Evolutionary conservation across 2,113 vertebrate species (phyloP).

Genomic region (Peromyscus maniculatus): DNA sequence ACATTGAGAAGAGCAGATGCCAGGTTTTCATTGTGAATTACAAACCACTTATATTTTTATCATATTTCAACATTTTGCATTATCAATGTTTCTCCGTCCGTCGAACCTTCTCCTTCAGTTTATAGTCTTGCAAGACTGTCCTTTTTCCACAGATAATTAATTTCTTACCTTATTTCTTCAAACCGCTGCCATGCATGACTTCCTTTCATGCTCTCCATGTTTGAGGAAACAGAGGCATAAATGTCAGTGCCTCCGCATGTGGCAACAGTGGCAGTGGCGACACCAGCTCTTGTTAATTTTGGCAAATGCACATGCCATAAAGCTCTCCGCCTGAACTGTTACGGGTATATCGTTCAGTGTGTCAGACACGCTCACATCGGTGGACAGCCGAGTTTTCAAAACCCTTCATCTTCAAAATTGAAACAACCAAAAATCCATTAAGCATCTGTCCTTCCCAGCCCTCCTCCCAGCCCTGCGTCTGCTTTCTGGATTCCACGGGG

Average conservation of each 20-base stretch:
- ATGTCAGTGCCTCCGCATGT: background rate
- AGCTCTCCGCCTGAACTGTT: background rate
- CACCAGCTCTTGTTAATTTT: background rate
- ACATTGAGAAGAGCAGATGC: background rate
- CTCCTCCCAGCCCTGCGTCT: background rate
- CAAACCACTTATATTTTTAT: background rate
- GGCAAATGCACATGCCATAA: background rate
- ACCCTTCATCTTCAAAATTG: background rate
- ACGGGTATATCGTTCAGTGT: background rate
- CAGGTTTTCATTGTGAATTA: conserved; percentile 17
- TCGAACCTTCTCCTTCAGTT: background rate
- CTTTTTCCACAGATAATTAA: too few relatives aligned
- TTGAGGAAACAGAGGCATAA: background rate
- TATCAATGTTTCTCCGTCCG: background rate
- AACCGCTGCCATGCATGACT: background rate
- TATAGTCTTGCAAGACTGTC: background rate
- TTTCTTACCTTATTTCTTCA: background rate
- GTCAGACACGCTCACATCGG: background rate
- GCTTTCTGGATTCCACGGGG: background rate
- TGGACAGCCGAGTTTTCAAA: background rate
- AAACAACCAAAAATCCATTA: background rate
- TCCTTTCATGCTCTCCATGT: background rate
- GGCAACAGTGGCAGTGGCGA: background rate
- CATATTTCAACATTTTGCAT: background rate
- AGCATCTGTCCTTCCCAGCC: background rate